Percentiles rank a stretch among this genome's conserved stretches.
These are phyloP conservation scores for Eucera pruinosa DNA, from an alignment of 2,888 invertebrate genomes.

Conservation along the genomic window DNA sequence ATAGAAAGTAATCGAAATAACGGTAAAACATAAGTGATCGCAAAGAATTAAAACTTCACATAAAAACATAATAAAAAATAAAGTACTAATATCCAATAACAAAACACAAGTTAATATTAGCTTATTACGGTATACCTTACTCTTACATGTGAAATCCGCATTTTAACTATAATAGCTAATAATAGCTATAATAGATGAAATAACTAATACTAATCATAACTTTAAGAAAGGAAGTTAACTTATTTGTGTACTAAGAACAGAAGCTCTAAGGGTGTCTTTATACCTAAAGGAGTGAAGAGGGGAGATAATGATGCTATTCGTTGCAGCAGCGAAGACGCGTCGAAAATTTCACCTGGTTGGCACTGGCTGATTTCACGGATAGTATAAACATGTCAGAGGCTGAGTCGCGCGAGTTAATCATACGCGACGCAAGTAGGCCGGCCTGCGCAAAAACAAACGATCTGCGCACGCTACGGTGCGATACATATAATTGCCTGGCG, in stretches of 20 bases:
- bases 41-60: background rate
- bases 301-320: background rate
- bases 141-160: no score
- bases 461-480: conserved; percentile 5
- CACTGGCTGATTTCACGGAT: conserved; percentile 30
- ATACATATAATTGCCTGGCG: conserved; percentile 46
- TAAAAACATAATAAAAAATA: background rate
- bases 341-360: conserved; percentile 37
- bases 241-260: background rate
- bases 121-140: no score
- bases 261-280: no score
- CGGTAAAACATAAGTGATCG: no score
- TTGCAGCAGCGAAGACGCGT: background rate
- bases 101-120: no score
- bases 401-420: conserved; percentile 41
- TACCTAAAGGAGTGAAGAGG: background rate
- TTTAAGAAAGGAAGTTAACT: background rate
- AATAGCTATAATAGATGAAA: no score
- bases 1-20: background rate
- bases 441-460: conserved; percentile 47
- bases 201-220: no score
- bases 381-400: conserved; percentile 24
- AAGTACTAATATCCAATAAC: background rate
- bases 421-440: conserved; percentile 55
- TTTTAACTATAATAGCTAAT: no score